These are phyloP conservation scores for Dromius quadrimaculatus DNA, from an alignment of 2,888 invertebrate genomes.

Conservation along the genomic window DNA sequence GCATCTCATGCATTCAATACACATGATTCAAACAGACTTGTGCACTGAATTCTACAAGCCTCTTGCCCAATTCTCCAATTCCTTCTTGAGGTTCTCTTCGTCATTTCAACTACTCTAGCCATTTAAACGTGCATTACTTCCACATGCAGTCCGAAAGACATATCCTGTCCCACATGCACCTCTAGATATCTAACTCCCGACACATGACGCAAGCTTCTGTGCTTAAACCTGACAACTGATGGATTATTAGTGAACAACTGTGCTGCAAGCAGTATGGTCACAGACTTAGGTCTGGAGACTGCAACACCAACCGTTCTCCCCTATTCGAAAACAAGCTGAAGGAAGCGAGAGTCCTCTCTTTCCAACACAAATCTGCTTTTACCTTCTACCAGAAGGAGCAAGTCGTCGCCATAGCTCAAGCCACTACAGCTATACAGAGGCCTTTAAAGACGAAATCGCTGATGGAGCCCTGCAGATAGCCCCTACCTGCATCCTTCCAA, in stretches of 20 bases:
- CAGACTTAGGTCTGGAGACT: constrained; percentile 40
- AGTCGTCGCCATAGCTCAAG: constrained; percentile 48
- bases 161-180: no score
- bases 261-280: constrained; percentile 45
- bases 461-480: constrained; percentile 50
- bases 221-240: neutral
- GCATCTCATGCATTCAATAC: no score
- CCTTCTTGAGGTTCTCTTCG: no score
- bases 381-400: constrained; percentile 28
- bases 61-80: no score
- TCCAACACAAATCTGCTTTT: no score
- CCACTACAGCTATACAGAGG: constrained; percentile 36
- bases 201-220: no score
- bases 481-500: neutral
- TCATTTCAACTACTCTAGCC: no score
- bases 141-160: no score
- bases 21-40: no score
- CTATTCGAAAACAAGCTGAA: constrained; percentile 20
- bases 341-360: neutral
- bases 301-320: constrained; percentile 17
- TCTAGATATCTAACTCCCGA: no score
- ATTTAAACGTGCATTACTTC: no score
- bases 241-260: neutral
- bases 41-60: no score
- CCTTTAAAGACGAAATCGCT: constrained; percentile 40